Evolutionary conservation across 2,797 vertebrate species (phyloP).

Genomic region (Poeciliopsis paucimaculata): DNA sequence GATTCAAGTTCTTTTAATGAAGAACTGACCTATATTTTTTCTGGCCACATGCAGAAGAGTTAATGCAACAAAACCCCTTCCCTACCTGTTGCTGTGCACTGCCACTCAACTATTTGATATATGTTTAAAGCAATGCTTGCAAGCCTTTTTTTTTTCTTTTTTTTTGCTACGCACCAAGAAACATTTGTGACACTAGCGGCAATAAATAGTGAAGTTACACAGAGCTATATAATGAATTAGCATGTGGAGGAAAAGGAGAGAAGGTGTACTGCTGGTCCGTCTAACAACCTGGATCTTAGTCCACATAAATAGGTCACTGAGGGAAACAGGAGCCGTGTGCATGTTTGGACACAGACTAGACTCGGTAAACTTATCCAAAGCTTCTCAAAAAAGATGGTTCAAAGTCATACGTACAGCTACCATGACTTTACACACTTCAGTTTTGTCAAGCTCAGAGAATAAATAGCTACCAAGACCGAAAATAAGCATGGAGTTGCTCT

Average conservation of each 20-base stretch:
- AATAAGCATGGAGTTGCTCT: not conserved
- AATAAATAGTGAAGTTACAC: not conserved
- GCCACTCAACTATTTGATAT: not conserved
- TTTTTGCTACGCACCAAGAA: not conserved
- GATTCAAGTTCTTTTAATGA: not conserved
- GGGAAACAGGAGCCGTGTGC: constrained; percentile 60
- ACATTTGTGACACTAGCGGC: not conserved
- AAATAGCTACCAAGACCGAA: not conserved
- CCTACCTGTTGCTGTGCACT: not conserved
- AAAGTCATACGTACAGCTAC: constrained; percentile 5
- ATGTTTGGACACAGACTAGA: constrained; percentile 15
- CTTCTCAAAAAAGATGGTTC: constrained; percentile 26
- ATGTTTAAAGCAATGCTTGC: not conserved
- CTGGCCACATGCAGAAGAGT: not conserved
- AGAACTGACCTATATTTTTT: not conserved
- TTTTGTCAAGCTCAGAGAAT: constrained; percentile 11
- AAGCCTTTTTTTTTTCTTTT: not conserved
- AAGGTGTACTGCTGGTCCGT: constrained; percentile 29
- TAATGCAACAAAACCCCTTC: not conserved
- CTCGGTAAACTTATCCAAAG: constrained; percentile 27
- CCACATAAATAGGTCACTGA: constrained; percentile 66
- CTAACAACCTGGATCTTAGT: constrained; percentile 61
- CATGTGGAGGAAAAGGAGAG: constrained; percentile 15
- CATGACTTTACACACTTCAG: constrained; percentile 1
- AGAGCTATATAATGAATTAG: not conserved